Percentiles rank a stretch among this genome's conserved stretches.
These are phyloP conservation scores for Corbicula japonica DNA, from an alignment of 2,888 invertebrate genomes.

Conservation along the genomic window DNA sequence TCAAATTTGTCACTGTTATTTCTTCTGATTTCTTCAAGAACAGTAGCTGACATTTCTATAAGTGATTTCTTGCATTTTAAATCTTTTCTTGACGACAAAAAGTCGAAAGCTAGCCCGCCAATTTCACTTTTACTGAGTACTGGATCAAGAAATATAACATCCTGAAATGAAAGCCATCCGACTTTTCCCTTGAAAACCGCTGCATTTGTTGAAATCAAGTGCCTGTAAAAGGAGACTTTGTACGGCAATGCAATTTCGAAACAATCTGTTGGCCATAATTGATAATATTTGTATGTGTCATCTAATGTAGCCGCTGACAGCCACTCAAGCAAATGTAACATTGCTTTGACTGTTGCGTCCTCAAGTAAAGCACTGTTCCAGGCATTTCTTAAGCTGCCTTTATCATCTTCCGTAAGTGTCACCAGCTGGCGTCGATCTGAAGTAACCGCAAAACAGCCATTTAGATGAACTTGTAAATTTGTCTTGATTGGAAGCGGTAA, in stretches of 20 bases:
- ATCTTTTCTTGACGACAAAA: not conserved
- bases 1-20: too few species aligned
- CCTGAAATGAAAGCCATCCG: constrained; percentile 5
- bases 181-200: not conserved
- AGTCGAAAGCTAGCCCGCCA: too few species aligned
- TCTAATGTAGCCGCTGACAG: too few species aligned
- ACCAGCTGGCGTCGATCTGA: constrained; percentile 76
- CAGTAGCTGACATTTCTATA: constrained; percentile 24
- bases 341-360: constrained; percentile 47
- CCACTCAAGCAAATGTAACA: constrained; percentile 34
- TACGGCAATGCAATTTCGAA: not conserved
- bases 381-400: constrained; percentile 28
- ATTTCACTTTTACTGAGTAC: not conserved
- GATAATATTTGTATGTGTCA: not conserved
- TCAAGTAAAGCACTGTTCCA: constrained; percentile 56
- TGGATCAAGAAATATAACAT: constrained; percentile 13
- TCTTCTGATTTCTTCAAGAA: too few species aligned
- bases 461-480: constrained; percentile 79
- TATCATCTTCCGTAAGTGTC: constrained; percentile 77
- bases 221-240: not conserved
- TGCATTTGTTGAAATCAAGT: not conserved
- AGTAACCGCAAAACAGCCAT: constrained; percentile 66
- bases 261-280: constrained; percentile 13
- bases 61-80: not conserved
- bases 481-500: constrained; percentile 80